Base-by-base conservation (phyloP, 2,113 vertebrate species). In the Merops nubicus region DNA sequence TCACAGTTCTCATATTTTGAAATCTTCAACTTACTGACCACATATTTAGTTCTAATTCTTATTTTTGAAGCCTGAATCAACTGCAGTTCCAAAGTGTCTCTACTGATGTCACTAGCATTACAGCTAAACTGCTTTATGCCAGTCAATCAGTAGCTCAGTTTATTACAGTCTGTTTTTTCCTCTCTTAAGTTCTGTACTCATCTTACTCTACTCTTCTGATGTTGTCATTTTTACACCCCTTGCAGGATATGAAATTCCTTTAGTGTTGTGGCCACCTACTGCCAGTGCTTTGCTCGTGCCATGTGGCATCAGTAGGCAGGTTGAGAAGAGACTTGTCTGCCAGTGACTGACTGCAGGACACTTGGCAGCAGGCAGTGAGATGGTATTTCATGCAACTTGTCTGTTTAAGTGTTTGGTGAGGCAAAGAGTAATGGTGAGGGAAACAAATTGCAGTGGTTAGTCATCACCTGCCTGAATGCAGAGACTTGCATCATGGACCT, bases 401-500 rank as follows among this genome's bases (percentile, higher is more conserved):
- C 33, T 83, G n/a, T 21, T 88, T 67, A 34, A 63, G 19, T 42
- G 33, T 79, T 54, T 56, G 85, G n/a, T n/a, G n/a, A n/a, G n/a
- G n/a, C n/a, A n/a, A n/a, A n/a, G n/a, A n/a, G n/a, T 81, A 31
- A 54, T 31, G 15, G 16, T 8, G 53, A 15, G 34, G 54, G 31
- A 65, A 72, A 91, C 69, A 91, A 96, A 88, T 38, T 34, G 8
- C 12, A 17, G 48, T 65, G 67, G 74, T 59, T 87, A 6, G 34
- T 48, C 82, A 67, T 87, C 93, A 78, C 93, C 93, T 91, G 69
- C 82, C 92, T 88, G 34, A 93, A 74, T 22, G 53, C 64, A 84
- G 13, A 89, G 89, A 62, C 73, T 87, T 82, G 74, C 89, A 68
- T 87, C 68, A 29, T 18, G 60, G 76, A 88, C 48, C 77, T 91